phyloP scores from a whole-genome alignment of 2,797 vertebrate genomes.

The Rachycentron canadum region DNA sequence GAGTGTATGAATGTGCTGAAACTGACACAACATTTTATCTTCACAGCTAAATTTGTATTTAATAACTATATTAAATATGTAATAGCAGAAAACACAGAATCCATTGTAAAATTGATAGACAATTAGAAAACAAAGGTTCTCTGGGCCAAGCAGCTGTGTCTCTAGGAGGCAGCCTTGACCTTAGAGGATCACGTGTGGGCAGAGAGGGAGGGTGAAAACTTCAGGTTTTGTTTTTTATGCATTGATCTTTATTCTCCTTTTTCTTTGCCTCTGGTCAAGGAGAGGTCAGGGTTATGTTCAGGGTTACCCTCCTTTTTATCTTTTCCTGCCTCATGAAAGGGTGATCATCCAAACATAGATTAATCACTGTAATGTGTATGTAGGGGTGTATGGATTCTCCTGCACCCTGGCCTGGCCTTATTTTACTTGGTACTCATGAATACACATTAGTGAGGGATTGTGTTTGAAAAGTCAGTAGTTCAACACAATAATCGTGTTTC shows the following conservation, averaged over 20 bases:
- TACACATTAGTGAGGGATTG: conserved; percentile 69
- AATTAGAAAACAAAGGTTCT: neutral
- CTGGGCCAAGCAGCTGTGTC: neutral
- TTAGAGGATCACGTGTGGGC: conserved; percentile 10
- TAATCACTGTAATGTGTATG: conserved; percentile 46
- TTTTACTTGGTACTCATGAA: conserved; percentile 71
- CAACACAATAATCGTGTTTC: conserved; percentile 67
- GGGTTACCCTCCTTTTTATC: conserved; percentile 39
- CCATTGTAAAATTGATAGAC: neutral
- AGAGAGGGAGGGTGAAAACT: conserved; percentile 2
- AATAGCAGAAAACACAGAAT: neutral
- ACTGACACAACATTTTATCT: too few relatives aligned
- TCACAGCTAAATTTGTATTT: too few relatives aligned
- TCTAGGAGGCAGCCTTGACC: conserved; percentile 18
- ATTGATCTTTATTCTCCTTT: conserved; percentile 31
- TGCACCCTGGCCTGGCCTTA: conserved; percentile 47
- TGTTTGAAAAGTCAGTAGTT: conserved; percentile 58
- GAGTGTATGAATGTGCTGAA: too few relatives aligned
- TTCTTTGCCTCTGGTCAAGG: conserved; percentile 19
- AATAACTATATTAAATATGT: too few relatives aligned
- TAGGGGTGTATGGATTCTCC: conserved; percentile 38
- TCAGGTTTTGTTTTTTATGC: conserved; percentile 26
- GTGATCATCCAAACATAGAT: conserved; percentile 67
- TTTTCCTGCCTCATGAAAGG: conserved; percentile 51
- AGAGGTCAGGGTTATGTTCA: conserved; percentile 54